Conservation (phyloP, 2,888 invertebrate species). For the Bruchidius siliquastri region DNA sequence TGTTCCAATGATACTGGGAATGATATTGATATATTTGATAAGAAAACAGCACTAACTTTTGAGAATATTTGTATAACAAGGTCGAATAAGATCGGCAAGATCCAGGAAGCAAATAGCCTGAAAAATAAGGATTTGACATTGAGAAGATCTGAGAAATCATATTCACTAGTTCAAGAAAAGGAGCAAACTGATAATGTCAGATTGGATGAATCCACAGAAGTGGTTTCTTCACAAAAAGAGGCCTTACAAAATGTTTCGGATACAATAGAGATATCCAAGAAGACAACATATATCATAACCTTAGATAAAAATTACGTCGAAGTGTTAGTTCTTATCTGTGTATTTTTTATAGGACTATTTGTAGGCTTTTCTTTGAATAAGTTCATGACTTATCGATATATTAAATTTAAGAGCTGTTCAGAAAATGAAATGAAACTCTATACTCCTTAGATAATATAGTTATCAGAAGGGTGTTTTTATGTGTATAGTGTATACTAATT, state of each 20-base stretch:
- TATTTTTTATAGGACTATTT: conserved; percentile 18
- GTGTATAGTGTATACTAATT: neutral
- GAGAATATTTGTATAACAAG: conserved; percentile 7
- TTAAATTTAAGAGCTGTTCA: conserved; percentile 13
- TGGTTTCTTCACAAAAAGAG: conserved; percentile 2
- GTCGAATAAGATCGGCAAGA: neutral
- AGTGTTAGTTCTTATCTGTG: conserved; percentile 10
- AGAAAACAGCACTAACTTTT: conserved; percentile 13
- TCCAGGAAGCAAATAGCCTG: conserved; percentile 5
- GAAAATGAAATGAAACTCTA: neutral
- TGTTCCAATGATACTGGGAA: conserved; percentile 22
- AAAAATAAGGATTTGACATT: conserved; percentile 1
- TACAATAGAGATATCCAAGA: neutral
- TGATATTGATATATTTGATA: conserved; percentile 27
- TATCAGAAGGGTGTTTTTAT: neutral
- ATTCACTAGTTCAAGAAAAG: conserved; percentile 11
- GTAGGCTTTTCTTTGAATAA: conserved; percentile 17
- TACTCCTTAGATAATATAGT: neutral
- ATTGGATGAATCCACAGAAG: neutral
- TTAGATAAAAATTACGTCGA: neutral
- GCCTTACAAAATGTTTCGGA: conserved; percentile 8
- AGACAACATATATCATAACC: neutral
- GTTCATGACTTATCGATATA: conserved; percentile 13
- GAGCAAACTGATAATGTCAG: conserved; percentile 1
- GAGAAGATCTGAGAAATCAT: conserved; percentile 10